Evolutionary conservation across 2,888 invertebrate species (phyloP), one percentile per base, ranked within the genome.

Genomic region (Fragum whitleyi): DNA sequence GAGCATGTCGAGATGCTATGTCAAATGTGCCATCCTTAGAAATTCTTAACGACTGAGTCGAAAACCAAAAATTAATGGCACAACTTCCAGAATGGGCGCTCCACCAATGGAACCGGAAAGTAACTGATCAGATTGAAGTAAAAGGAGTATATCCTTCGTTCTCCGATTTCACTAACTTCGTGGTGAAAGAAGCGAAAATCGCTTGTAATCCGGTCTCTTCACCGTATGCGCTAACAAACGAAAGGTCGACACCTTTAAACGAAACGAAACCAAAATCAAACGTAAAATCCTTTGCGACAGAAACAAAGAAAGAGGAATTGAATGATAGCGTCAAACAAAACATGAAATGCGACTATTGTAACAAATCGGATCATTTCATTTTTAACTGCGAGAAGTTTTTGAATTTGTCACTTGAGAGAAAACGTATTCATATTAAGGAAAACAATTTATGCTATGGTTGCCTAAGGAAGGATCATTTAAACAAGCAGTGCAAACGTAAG

Each of bases 11-110:
- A 16, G 62, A 77, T 55, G 55, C 68, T 14, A 39, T 23, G 19
- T 16, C 28, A 1, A 19, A 36, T 16, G 6, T 65, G 2, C 28
- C 62, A 32, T 36, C n/a, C 53, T 36, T 76, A 7, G 32, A 28
- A n/a, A 47, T 71, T 9, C 42, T 62, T 3, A 71, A 61, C 32
- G 77, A 71, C 61, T 77, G 71, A 36, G 6, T 3, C 36, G 71
- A 77, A 71, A 77, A 77, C 21, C 62, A 29, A 3, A 77, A 77
- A 77, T 21, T 77, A 28, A 21, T 77, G 53, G 29, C 14, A 32
- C 71, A 77, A 29, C 55, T 77, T 14, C 77, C 77, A 47, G 69
- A 74, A 19, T 74, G 78, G 81, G 61, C 71, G n/a, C n/a, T 62
- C 3, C 11, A 69, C 9, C 21, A 73, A 28, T 84, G 78, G 84